Base-by-base conservation (phyloP, 2,797 vertebrate genomes). In the Hafferia zeledoni region DNA sequence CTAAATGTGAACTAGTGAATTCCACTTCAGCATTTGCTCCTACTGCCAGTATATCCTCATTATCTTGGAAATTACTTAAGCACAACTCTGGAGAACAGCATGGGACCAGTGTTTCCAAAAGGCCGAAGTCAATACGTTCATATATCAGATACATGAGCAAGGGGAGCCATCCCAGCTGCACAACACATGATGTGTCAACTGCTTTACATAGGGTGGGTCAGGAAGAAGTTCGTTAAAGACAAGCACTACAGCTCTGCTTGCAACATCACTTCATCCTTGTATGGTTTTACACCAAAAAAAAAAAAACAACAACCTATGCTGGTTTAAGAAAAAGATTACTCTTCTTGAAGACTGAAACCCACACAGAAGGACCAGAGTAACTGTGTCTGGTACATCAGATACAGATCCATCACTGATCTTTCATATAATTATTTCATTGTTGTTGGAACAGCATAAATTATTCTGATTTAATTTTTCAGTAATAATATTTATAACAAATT, bases 221-320 rank as follows among this genome's bases (percentile, higher is more conserved):
- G 96, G 94, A 97, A 97, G 91, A 91, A 37, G 93, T 87, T 97
- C 96, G 96, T 97, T 98, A 97, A 96, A 97, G 94, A 95, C 79
- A 97, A 97, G 96, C 14, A n/a, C 83, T 95, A 94, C 86, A 96
- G 89, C 82, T 97, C 93, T 79, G 77, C 93, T 95, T 97, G 96
- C 97, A 96, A 97, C 93, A 97, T 96, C 96, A 90, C 93, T 96
- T 85, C 91, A 96, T 90, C 93, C 76, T 90, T 84, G 68, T 96
- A 95, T 91, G 82, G 94, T 95, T 97, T 97, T 89, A 96, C 96
- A 89, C 9, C 16, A 44, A 69, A 13, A 50, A 59, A 20, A 52
- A 72, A 52, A n/a, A n/a, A n/a, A n/a, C n/a, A n/a, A n/a, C n/a
- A n/a, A n/a, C n/a, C n/a, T 83, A 95, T 74, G 72, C 31, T 89